phyloP scores from a whole-genome alignment of 2,113 vertebrate genomes.

The Delphinus delphis region DNA sequence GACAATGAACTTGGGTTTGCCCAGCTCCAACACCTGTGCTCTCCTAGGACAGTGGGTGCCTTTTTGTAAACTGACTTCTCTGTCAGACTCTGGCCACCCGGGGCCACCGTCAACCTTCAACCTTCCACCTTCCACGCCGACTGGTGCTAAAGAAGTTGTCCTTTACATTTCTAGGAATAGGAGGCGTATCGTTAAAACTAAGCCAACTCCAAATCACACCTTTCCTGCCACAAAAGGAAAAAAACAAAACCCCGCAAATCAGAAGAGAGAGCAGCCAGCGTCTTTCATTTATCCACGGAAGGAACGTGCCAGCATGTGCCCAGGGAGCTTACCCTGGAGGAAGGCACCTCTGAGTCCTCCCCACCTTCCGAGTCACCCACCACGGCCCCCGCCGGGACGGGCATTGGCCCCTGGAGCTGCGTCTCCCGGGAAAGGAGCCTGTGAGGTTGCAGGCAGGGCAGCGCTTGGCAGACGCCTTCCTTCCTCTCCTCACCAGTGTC shows the following conservation, averaged over 20 bases:
- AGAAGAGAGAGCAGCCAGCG: not conserved
- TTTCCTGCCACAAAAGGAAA: not conserved
- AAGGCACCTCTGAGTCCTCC: not conserved
- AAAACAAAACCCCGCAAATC: not conserved
- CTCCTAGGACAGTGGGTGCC: too few species aligned
- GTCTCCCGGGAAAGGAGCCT: not conserved
- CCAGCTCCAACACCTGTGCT: not conserved
- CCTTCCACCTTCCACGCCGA: not conserved
- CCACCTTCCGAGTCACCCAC: not conserved
- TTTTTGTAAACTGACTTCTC: not conserved
- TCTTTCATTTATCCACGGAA: not conserved
- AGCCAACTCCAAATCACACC: not conserved
- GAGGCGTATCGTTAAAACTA: not conserved
- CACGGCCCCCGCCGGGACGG: accelerated
- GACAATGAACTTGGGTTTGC: not conserved
- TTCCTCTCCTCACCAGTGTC: not conserved
- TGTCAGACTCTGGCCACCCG: accelerated
- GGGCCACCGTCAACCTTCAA: accelerated
- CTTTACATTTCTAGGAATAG: not conserved
- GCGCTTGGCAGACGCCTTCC: too few species aligned
- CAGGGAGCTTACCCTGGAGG: accelerated
- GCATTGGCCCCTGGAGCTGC: not conserved
- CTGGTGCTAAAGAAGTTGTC: not conserved
- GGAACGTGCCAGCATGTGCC: not conserved
- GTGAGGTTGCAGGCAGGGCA: not conserved